A percentile compares a stretch with the other conserved stretches of the same genome.
Evolutionary conservation across 2,888 invertebrate species (phyloP).

Genomic region (Rhamphomyia laevipes): DNA sequence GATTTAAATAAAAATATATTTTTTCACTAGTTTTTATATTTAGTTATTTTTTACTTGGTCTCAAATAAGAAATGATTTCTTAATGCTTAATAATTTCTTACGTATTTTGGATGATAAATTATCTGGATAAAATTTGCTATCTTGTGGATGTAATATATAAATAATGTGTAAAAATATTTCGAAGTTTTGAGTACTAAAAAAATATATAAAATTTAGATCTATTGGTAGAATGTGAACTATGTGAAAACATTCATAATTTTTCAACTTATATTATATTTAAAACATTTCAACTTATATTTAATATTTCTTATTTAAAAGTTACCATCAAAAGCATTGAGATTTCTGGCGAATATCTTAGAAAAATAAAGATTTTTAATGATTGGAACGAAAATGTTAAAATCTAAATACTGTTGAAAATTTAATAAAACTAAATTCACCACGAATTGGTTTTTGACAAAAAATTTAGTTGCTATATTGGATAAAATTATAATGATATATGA

Average conservation of each 20-base stretch:
- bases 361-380: neutral
- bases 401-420: neutral
- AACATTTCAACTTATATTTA: no score
- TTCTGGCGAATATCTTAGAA: neutral
- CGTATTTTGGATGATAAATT: constrained; percentile 47
- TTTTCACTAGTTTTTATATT: neutral
- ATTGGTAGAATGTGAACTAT: neutral
- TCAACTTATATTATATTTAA: no score
- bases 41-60: constrained; percentile 43
- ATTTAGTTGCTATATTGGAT: neutral
- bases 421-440: neutral
- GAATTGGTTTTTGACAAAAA: constrained; percentile 1
- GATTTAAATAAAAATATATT: constrained; percentile 18
- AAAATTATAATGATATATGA: constrained; percentile 1
- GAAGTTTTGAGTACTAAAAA: constrained; percentile 32
- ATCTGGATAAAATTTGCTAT: constrained; percentile 50
- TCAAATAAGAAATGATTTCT: constrained; percentile 51
- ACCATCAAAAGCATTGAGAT: no score
- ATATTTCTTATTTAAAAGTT: no score
- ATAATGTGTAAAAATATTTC: constrained; percentile 62
- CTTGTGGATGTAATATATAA: constrained; percentile 58
- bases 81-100: constrained; percentile 48
- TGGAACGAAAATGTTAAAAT: constrained; percentile 1
- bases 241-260: no score
- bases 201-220: neutral